Percentiles rank a stretch among this genome's conserved stretches.
phyloP scores from a whole-genome alignment of 1,140 invertebrate species.

The Bradysia coprophila region DNA sequence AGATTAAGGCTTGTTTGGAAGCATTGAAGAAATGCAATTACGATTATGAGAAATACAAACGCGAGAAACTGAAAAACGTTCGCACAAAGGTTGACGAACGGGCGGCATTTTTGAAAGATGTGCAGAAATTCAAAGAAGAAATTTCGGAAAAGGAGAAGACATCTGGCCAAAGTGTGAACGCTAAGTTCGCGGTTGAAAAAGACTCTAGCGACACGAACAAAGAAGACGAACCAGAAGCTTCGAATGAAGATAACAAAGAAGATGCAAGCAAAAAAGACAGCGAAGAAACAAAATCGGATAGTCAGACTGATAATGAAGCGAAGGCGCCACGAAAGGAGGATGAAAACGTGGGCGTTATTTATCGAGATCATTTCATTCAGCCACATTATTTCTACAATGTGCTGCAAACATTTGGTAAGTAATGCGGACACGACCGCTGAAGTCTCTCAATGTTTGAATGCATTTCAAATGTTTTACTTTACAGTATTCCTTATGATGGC shows the following conservation, averaged over 20 bases:
- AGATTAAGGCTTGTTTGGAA: constrained; percentile 15
- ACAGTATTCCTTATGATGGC: constrained; percentile 18
- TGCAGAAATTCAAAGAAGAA: constrained; percentile 15
- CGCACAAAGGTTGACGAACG: constrained; percentile 11
- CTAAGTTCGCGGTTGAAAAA: constrained; percentile 4
- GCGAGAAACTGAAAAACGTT: constrained; percentile 10
- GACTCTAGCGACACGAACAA: not conserved
- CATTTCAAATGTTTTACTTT: no score
- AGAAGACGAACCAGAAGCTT: constrained; percentile 9
- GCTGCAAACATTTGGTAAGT: constrained; percentile 15
- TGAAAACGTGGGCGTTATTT: not conserved
- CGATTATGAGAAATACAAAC: constrained; percentile 20
- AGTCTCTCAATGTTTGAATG: no score
- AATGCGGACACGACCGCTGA: no score
- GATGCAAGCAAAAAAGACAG: constrained; percentile 6
- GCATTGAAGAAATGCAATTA: constrained; percentile 15
- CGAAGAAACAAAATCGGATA: not conserved
- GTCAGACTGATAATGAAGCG: not conserved
- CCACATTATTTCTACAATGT: constrained; percentile 16
- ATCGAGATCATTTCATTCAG: not conserved
- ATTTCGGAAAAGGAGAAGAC: constrained; percentile 12
- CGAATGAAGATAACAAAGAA: constrained; percentile 23
- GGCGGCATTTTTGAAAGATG: constrained; percentile 18
- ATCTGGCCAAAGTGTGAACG: constrained; percentile 6
- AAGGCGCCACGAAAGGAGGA: not conserved